phyloP scores from a whole-genome alignment of 1,140 invertebrate genomes.

The Trigoniulus corallinus region DNA sequence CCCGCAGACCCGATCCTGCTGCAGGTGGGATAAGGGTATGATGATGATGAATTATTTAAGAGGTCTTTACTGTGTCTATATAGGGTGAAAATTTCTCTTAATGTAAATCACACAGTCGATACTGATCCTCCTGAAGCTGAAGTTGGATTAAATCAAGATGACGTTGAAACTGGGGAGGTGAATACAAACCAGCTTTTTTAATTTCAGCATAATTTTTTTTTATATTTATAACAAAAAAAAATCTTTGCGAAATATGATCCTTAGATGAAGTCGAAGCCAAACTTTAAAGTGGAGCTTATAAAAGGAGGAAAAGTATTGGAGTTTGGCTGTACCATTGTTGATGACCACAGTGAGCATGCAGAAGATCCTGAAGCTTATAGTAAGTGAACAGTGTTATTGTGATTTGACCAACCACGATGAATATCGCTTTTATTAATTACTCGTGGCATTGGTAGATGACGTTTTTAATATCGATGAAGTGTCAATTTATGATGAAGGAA shows the following conservation, averaged over 20 bases:
- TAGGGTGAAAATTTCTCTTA: conserved; percentile 54
- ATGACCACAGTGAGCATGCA: conserved; percentile 35
- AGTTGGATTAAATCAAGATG: conserved; percentile 38
- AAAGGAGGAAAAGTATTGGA: conserved; percentile 47
- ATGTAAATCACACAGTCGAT: conserved; percentile 81
- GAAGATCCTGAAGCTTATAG: conserved; percentile 47
- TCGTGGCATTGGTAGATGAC: conserved; percentile 19
- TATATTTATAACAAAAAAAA: conserved; percentile 1
- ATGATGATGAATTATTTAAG: conserved; percentile 11
- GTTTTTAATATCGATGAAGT: conserved; percentile 73
- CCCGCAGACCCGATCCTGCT: too few relatives aligned
- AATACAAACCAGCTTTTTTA: conserved; percentile 17
- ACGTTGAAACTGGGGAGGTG: conserved; percentile 34
- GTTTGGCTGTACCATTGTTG: conserved; percentile 57
- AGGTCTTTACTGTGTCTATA: neutral
- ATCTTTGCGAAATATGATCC: conserved; percentile 6
- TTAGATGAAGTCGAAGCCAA: conserved; percentile 68
- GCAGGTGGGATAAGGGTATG: too few relatives aligned
- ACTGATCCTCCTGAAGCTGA: conserved; percentile 45
- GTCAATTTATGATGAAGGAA: conserved; percentile 53
- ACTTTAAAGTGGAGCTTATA: conserved; percentile 64
- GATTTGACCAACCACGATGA: too few relatives aligned
- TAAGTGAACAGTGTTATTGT: conserved; percentile 27
- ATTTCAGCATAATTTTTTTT: neutral
- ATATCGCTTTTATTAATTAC: too few relatives aligned